phyloP scores from a whole-genome alignment of 2,888 invertebrate genomes.

The Rotaria macrura region DNA sequence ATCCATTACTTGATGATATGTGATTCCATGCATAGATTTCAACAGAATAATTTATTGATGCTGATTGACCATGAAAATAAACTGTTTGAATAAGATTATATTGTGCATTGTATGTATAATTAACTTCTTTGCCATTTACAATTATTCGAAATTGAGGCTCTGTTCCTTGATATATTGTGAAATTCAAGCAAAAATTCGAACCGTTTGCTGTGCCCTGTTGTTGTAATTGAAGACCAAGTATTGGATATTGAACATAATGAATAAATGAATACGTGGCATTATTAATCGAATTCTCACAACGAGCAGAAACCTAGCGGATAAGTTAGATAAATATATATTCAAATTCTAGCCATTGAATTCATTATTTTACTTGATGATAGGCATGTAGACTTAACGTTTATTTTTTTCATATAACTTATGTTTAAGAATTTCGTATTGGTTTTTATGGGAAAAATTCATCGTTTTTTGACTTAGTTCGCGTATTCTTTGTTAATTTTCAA shows the following conservation, averaged over 20 bases:
- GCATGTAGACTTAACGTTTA: too few species aligned
- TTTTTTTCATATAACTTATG: too few species aligned
- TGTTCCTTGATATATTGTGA: not conserved
- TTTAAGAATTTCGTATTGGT: too few species aligned
- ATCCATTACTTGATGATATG: not conserved
- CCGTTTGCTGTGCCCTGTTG: not conserved
- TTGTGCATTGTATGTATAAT: not conserved
- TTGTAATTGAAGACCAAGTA: not conserved
- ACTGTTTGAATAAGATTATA: not conserved
- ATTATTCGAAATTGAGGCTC: not conserved
- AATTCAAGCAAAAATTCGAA: not conserved
- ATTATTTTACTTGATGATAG: too few species aligned
- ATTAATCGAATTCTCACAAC: not conserved
- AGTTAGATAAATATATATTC: too few species aligned
- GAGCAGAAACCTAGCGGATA: not conserved
- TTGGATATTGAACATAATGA: slow-evolving; percentile 3
- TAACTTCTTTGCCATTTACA: not conserved
- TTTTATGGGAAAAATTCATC: too few species aligned
- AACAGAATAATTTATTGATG: not conserved
- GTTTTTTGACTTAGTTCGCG: too few species aligned
- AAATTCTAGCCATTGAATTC: too few species aligned
- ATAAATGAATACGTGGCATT: not conserved
- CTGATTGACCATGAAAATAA: not conserved
- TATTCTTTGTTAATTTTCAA: too few species aligned
- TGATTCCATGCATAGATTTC: not conserved